These are phyloP conservation scores for Halocaridina rubra DNA, from an alignment of 2,888 invertebrate genomes.

Conservation along the genomic window DNA sequence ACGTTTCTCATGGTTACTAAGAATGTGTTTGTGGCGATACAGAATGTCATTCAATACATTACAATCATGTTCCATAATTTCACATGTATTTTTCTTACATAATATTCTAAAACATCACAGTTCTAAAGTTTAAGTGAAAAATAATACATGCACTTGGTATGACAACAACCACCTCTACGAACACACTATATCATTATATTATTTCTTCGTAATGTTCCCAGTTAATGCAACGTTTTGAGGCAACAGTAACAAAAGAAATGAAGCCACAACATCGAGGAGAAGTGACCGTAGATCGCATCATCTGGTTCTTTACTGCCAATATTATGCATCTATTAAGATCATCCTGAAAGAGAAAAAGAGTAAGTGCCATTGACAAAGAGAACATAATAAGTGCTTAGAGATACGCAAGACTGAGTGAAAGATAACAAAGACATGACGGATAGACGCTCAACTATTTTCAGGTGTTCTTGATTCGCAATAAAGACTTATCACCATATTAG, in stretches of 20 bases:
- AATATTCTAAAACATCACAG: constrained; percentile 47
- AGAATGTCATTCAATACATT: no score
- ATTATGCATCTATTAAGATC: constrained; percentile 41
- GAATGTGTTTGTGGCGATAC: no score
- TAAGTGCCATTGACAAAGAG: no score
- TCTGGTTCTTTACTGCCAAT: constrained; percentile 33
- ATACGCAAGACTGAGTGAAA: no score
- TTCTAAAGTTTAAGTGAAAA: constrained; percentile 43
- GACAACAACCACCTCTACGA: constrained; percentile 44
- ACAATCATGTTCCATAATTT: no score
- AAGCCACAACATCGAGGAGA: constrained; percentile 47
- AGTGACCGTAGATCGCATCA: constrained; percentile 21
- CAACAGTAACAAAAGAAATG: constrained; percentile 29
- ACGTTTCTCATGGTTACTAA: no score
- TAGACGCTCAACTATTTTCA: no score
- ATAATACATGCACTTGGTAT: constrained; percentile 39
- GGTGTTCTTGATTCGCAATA: no score
- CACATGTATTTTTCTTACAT: not conserved
- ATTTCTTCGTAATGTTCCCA: constrained; percentile 9
- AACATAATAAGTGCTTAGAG: no score
- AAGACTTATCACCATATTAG: no score
- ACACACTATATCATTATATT: constrained; percentile 31
- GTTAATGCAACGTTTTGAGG: constrained; percentile 22
- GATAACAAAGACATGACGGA: no score
- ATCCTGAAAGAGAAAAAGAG: constrained; percentile 23